Evolutionary conservation across 2,888 invertebrate species (phyloP), one percentile per base, ranked within the genome.

Genomic region (Agrotis segetum): DNA sequence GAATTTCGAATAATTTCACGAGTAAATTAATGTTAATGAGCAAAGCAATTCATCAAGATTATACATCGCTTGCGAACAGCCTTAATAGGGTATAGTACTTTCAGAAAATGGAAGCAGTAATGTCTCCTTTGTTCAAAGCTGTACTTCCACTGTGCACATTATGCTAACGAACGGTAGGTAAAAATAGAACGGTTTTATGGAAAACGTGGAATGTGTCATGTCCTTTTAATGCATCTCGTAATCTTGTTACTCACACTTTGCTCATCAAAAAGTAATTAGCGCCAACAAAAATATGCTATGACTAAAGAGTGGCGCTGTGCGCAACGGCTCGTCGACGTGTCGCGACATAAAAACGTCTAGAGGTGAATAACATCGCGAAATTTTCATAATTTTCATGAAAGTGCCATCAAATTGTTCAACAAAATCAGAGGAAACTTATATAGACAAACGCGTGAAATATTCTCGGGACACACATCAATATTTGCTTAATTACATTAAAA

Each of bases 231-330:
- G 88, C 87, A 88, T 89, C 87, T 85, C 77, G 85, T 91, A 90
- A 93, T 92, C 89, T 91, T 77, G 84, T 90, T 88, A 88, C 88
- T 90, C 89, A 89, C 86, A 88, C 86, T 88, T 88, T 82, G 90
- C 90, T 93, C 94, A 91, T 94, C 94, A 94, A 92, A 94, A 93
- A 92, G 91, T 91, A 92, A 93, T 94, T 93, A 94, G 91, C 88
- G 88, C 82, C 81, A 82, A 82, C 90, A 86, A 87, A 91, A 92
- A 92, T 92, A 91, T 83, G 85, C 85, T 81, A 81, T 90, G 88
- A 90, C 86, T 88, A 88, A 88, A 87, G 67, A 77, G 79, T 74
- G 84, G 81, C 84, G 87, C 74, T 81, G 71, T 67, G 77, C 82
- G 81, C 84, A 77, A 76, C 81, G 81, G 74, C 56, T 58, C 34